These are phyloP conservation scores for Entelurus aequoreus DNA, from an alignment of 2,113 vertebrate genomes.

Conservation along the genomic window DNA sequence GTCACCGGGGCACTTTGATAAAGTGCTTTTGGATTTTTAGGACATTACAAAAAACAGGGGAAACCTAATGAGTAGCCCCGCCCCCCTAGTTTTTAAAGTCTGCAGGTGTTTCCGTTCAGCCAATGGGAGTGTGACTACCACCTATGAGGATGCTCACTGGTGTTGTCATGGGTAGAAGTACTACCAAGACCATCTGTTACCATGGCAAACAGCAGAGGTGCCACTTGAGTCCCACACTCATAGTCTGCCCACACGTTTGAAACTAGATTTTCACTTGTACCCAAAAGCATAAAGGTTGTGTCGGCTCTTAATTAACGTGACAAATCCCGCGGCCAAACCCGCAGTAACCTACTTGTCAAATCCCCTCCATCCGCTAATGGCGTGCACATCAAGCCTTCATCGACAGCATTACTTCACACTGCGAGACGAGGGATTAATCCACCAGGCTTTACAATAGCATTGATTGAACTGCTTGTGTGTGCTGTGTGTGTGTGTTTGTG, in stretches of 20 bases:
- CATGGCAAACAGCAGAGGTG: slow-evolving; percentile 52
- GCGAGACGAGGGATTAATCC: slow-evolving; percentile 55
- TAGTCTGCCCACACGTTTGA: slow-evolving; percentile 43
- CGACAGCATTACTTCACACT: slow-evolving; percentile 52
- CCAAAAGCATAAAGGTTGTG: no score
- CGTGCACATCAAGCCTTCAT: slow-evolving; percentile 54
- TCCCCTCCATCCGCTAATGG: slow-evolving; percentile 30
- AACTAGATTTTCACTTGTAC: no score
- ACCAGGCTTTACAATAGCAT: slow-evolving; percentile 47
- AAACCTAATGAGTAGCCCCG: no score
- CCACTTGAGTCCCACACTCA: slow-evolving; percentile 44
- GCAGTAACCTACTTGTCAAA: slow-evolving; percentile 49
- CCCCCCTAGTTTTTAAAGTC: no score
- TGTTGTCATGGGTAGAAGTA: slow-evolving; percentile 54
- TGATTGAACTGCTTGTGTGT: slow-evolving; percentile 45
- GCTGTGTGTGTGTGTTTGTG: slow-evolving; percentile 26
- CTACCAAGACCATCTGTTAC: slow-evolving; percentile 54
- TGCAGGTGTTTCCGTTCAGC: no score
- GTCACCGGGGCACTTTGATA: no score
- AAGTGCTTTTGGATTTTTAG: no score
- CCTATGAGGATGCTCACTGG: slow-evolving; percentile 45
- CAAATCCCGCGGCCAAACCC: slow-evolving; percentile 41
- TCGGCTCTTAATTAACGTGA: slow-evolving; percentile 52
- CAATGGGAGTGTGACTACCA: background rate
- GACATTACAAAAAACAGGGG: no score